phyloP scores from a whole-genome alignment of 2,888 invertebrate genomes.

The Sesia apiformis region DNA sequence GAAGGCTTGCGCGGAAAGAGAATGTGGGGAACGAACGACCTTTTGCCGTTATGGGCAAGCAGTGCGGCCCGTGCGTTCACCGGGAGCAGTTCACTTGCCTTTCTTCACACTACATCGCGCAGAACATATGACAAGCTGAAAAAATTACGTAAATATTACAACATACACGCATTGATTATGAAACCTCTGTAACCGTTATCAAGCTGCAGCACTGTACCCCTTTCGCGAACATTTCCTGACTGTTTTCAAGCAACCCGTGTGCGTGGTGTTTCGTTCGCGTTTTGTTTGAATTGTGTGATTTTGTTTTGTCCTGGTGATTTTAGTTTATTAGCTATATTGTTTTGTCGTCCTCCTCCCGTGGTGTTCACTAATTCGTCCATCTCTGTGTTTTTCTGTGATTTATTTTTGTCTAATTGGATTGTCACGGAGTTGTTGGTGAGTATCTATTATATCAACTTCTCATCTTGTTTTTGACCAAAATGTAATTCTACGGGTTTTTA shows the following conservation, averaged over 20 bases:
- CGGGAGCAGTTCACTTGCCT: constrained; percentile 45
- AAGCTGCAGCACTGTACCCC: constrained; percentile 22
- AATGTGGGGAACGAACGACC: constrained; percentile 74
- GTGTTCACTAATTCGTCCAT: constrained; percentile 42
- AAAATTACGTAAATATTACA: constrained; percentile 74
- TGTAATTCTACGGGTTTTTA: too few relatives aligned
- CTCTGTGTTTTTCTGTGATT: constrained; percentile 61
- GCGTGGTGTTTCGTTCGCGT: constrained; percentile 28
- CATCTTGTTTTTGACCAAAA: too few relatives aligned
- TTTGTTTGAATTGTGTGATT: constrained; percentile 52
- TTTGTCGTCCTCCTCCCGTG: constrained; percentile 44
- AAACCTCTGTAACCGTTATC: constrained; percentile 42
- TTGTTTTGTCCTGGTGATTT: constrained; percentile 61
- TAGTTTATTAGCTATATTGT: constrained; percentile 58
- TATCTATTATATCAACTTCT: constrained; percentile 8
- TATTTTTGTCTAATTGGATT: constrained; percentile 58
- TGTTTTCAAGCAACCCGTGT: constrained; percentile 17
- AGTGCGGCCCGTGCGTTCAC: constrained; percentile 70
- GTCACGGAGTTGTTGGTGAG: constrained; percentile 54
- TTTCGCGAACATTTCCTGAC: not conserved
- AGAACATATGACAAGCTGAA: constrained; percentile 56
- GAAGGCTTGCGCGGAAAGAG: constrained; percentile 75
- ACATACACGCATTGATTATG: constrained; percentile 63
- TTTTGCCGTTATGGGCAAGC: constrained; percentile 69
- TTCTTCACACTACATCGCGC: constrained; percentile 35